Base-by-base conservation (phyloP, 2,888 invertebrate species). In the Herminia tarsipennalis region DNA sequence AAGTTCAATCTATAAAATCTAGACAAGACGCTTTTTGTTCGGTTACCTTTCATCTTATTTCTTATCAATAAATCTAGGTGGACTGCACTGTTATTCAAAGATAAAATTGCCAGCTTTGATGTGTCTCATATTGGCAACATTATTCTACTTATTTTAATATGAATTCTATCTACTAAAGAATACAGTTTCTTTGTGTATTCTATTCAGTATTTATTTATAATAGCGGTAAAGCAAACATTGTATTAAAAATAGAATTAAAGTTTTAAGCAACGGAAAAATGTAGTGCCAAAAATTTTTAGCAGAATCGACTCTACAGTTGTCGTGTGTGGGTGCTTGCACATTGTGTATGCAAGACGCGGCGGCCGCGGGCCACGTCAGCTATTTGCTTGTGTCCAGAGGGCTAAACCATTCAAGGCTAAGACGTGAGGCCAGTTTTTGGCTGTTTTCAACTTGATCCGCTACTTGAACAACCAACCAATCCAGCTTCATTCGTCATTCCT, bases 391-490 rank as follows among this genome's bases (percentile, higher is more conserved):
- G 88, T 86, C 90, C 90, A 86, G 84, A 84, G 83, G 89, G 90
- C 88, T 91, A 88, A 90, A 83, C 91, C 91, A 90, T 90, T 89
- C 91, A 90, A 90, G 91, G 91, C 89, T 90, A 91, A 88, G 84
- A 70, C 78, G 78, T 80, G 69, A 78, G 87, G 83, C 91, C 88
- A 91, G 89, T 91, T 91, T 91, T 91, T 91, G 91, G 86, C 82
- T 73, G 81, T 76, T 82, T 71, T 70, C 73, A 79, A 87, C 84
- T 82, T 87, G 88, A 89, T 89, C 89, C 84, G 54, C 66, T 62
- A 69, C 67, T 69, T 48, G 55, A 54, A 56, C 60, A 64, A 45
- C 60, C 59, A 52, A 44, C 57, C 53, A 49, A 42, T 22, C 46
- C 46, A 41, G 14, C 35, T 36, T 41, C 46, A 46, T 47, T 43